Base-by-base conservation (phyloP, 2,113 vertebrate genomes). In the Alouatta palliata region DNA sequence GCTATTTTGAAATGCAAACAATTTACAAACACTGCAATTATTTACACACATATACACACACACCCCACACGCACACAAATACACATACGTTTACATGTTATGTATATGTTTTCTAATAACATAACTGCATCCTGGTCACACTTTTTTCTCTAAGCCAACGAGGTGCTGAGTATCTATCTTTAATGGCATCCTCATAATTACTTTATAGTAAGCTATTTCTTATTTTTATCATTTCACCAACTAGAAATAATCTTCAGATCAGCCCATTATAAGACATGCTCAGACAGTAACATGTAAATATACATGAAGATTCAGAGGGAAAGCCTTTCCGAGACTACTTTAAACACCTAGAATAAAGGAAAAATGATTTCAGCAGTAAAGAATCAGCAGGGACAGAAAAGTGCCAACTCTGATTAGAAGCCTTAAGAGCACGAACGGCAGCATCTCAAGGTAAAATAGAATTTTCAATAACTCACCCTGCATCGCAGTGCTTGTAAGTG, bases 391-490 rank as follows among this genome's bases (percentile, higher is more conserved):
- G 95, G 95, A 95, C 87, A 97, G 87, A 14, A 94, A 95, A 97
- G 94, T 82, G 92, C 82, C 96, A 90, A 13, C 85, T 97, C 97
- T 98, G 97, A 98, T 98, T 97, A 97, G 66, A 52, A 94, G 21
- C 75, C 93, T 81, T 98, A 94, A 98, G 97, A 98, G 97, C 61
- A 93, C 93, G 91, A 91, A 97, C 87, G 79, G 86, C 94, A 80
- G 93, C 96, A 95, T 98, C 97, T 97, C 97, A 94, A 98, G 97
- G 94, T 90, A 97, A 97, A 96, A 88, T 79, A 95, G 91, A 54
- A 96, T 92, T 98, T 98, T 95, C 92, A 91, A 83, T 87, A 96
- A 96, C 88, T 98, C 96, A 8, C 16, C 83, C 35, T n/a, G 37
- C 96, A 96, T 92, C 97, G 54, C 21, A 66, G 92, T 40, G 6